Evolutionary conservation across 2,888 invertebrate species (phyloP).

Genomic region (Drosophila histrio): DNA sequence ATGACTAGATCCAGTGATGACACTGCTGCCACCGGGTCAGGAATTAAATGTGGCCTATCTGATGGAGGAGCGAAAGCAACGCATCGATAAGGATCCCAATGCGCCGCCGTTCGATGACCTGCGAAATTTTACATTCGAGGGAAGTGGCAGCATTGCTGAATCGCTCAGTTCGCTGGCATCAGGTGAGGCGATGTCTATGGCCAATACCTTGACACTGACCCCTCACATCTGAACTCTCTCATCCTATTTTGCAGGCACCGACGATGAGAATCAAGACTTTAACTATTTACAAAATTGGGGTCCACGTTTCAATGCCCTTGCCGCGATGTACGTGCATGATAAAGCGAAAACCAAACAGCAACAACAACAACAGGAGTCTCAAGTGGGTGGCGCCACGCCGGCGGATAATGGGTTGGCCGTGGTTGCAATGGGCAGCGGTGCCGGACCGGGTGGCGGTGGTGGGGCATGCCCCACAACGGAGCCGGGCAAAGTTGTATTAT

Average conservation of each 20-base stretch:
- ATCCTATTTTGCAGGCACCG: constrained; percentile 89
- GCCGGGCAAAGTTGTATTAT: constrained; percentile 74
- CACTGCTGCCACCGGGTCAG: constrained; percentile 84
- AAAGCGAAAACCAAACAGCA: constrained; percentile 72
- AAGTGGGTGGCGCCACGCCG: constrained; percentile 20
- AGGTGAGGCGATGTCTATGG: constrained; percentile 85
- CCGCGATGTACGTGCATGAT: constrained; percentile 93
- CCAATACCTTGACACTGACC: constrained; percentile 7
- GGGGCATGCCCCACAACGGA: constrained; percentile 21
- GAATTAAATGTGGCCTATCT: constrained; percentile 97
- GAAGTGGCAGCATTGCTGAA: constrained; percentile 98
- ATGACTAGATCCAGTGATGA: constrained; percentile 87
- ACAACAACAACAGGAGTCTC: constrained; percentile 37
- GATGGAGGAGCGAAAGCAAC: constrained; percentile 97
- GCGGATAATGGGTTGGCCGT: constrained; percentile 56
- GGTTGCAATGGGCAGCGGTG: constrained; percentile 69
- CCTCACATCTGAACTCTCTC: not conserved
- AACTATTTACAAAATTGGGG: constrained; percentile 99
- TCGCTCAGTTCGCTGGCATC: constrained; percentile 98
- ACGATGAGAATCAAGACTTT: constrained; percentile 98
- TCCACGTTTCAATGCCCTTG: constrained; percentile 97
- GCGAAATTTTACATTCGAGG: constrained; percentile 99
- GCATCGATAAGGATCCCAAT: constrained; percentile 97
- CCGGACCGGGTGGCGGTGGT: constrained; percentile 62
- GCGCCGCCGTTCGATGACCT: constrained; percentile 99